Conservation (phyloP, 2,888 invertebrate species). For the Lampropteryx suffumata region DNA sequence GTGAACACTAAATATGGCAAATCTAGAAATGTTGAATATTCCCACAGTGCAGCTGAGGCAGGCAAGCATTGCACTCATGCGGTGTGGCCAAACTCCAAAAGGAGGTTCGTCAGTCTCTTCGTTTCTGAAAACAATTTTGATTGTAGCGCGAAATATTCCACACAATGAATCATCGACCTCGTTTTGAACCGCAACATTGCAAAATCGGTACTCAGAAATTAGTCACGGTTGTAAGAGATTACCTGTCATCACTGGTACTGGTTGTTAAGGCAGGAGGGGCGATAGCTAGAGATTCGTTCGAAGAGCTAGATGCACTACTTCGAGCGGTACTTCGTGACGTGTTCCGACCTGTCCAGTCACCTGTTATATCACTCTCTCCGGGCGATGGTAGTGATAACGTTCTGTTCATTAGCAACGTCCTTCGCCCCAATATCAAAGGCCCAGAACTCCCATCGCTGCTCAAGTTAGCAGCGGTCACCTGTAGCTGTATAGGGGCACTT, state of each 20-base stretch:
- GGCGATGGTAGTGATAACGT: slow-evolving; percentile 72
- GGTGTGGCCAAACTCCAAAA: slow-evolving; percentile 75
- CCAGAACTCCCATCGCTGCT: slow-evolving; percentile 68
- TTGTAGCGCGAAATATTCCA: slow-evolving; percentile 1
- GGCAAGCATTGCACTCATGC: slow-evolving; percentile 90
- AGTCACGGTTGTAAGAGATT: slow-evolving; percentile 26
- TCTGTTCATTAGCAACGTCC: slow-evolving; percentile 71
- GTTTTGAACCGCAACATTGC: slow-evolving; percentile 38
- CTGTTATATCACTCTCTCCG: slow-evolving; percentile 68
- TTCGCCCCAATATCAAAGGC: slow-evolving; percentile 70
- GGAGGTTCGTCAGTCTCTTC: slow-evolving; percentile 74
- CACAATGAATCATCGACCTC: slow-evolving; percentile 46
- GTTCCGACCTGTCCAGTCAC: slow-evolving; percentile 68
- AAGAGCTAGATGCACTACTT: slow-evolving; percentile 70
- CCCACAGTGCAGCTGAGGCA: slow-evolving; percentile 93
- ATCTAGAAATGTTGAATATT: slow-evolving; percentile 93
- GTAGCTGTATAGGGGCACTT: slow-evolving; percentile 74
- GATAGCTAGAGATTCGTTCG: slow-evolving; percentile 65
- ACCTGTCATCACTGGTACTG: slow-evolving; percentile 70
- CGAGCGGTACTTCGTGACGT: slow-evolving; percentile 64
- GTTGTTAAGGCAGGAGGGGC: slow-evolving; percentile 49
- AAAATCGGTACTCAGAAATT: slow-evolving; percentile 29
- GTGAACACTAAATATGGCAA: slow-evolving; percentile 92
- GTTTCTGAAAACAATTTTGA: slow-evolving; percentile 50
- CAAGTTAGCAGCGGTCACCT: slow-evolving; percentile 75